Evolutionary conservation across 2,113 vertebrate genomes (phyloP).

Genomic region (Eolophus roseicapilla): DNA sequence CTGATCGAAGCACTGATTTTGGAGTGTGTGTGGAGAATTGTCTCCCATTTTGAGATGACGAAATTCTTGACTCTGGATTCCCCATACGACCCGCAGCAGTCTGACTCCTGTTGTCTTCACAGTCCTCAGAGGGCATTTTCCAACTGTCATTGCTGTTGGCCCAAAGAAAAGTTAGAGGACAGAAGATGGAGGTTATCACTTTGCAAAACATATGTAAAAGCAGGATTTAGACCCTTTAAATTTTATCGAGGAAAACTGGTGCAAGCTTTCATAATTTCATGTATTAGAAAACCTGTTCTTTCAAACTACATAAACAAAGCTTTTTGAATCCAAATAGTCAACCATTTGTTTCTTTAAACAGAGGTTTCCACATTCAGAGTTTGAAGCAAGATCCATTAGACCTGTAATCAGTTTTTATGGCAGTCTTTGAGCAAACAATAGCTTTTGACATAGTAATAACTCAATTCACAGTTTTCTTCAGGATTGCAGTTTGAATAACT

Average conservation of each 20-base stretch:
- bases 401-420: not conserved
- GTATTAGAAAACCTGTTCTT: not conserved
- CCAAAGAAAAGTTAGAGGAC: not conserved
- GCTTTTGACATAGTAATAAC: conserved; percentile 4
- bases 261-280: not conserved
- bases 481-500: not conserved
- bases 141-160: not conserved
- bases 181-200: not conserved
- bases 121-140: not conserved
- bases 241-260: not conserved
- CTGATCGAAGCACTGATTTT: not conserved
- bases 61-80: not conserved
- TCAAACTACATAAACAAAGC: not conserved
- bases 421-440: conserved; percentile 2
- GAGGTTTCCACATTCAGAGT: not conserved
- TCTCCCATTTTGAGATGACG: not conserved
- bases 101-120: not conserved
- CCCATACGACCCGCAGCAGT: not conserved
- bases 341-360: not conserved
- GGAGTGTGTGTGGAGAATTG: not conserved
- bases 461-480: not conserved
- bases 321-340: not conserved
- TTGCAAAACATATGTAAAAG: not conserved
- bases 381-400: not conserved
- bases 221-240: not conserved